Percentiles rank a stretch among this genome's conserved stretches.
Evolutionary conservation across 2,888 invertebrate species (phyloP).

Genomic region (Orthonevra nobilis): DNA sequence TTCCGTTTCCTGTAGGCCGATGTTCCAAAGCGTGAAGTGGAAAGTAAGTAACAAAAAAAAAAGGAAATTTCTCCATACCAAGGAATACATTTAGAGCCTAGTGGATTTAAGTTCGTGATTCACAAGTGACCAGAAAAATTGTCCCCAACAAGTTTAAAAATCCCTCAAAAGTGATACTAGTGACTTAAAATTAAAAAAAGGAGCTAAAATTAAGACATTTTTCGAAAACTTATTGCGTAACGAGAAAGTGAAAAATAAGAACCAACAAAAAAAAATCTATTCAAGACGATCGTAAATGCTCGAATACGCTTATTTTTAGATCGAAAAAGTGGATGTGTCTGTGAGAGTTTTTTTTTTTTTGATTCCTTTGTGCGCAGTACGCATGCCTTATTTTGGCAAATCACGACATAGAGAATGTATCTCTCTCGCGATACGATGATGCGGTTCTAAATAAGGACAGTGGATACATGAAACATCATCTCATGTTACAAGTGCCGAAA

Average conservation of each 20-base stretch:
- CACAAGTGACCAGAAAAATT: conserved; percentile 37
- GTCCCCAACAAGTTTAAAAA: conserved; percentile 27
- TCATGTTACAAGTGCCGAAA: conserved; percentile 61
- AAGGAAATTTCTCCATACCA: too few species aligned
- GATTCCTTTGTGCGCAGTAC: conserved; percentile 49
- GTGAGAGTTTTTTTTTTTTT: conserved; percentile 30
- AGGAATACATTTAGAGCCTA: conserved; percentile 24
- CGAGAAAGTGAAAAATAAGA: conserved; percentile 1
- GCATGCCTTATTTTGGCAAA: conserved; percentile 79
- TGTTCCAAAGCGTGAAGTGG: conserved; percentile 92
- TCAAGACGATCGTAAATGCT: conserved; percentile 45
- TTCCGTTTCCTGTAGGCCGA: conserved; percentile 85
- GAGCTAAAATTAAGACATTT: conserved; percentile 7
- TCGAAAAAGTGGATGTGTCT: conserved; percentile 10
- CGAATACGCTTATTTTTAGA: conserved; percentile 60
- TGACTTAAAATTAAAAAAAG: too few species aligned
- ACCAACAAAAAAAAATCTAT: conserved; percentile 4
- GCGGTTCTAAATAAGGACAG: conserved; percentile 64
- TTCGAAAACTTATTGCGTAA: conserved; percentile 49
- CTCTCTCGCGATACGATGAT: conserved; percentile 11
- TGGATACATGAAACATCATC: conserved; percentile 41
- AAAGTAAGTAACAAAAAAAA: conserved; percentile 87
- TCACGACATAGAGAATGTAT: conserved; percentile 64
- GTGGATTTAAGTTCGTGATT: conserved; percentile 31
- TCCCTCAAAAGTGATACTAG: conserved; percentile 34